A percentile compares a stretch with the other conserved stretches of the same genome.
Conservation (phyloP, 2,888 invertebrate genomes). For the Euphydryas editha region DNA sequence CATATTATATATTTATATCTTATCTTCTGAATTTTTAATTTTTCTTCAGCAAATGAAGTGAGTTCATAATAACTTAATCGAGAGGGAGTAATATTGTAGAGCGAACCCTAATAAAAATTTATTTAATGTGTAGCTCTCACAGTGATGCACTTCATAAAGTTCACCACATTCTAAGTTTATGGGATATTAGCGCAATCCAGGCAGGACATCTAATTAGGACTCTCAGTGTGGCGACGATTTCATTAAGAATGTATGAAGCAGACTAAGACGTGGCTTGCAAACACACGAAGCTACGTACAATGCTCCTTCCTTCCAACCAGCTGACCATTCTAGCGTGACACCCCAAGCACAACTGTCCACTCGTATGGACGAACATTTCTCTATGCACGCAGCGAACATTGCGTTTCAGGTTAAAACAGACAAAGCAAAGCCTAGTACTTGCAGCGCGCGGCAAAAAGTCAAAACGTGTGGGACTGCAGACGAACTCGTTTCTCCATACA, state of each 20-base stretch:
- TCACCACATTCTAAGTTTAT: conserved; percentile 39
- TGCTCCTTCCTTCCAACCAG: conserved; percentile 64
- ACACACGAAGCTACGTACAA: conserved; percentile 73
- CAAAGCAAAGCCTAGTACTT: conserved; percentile 67
- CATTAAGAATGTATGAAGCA: conserved; percentile 78
- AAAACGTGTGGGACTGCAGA: conserved; percentile 81
- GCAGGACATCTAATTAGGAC: conserved; percentile 63
- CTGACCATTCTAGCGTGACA: conserved; percentile 59
- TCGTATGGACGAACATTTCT: conserved; percentile 44
- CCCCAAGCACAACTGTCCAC: conserved; percentile 48
- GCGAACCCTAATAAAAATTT: too few relatives aligned
- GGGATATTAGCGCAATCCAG: conserved; percentile 36
- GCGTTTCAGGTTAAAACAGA: conserved; percentile 58
- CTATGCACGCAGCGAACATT: conserved; percentile 51
- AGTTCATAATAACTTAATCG: too few relatives aligned
- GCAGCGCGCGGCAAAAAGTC: conserved; percentile 77
- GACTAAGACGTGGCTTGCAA: conserved; percentile 68
- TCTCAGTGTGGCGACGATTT: conserved; percentile 60
- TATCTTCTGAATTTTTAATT: too few relatives aligned
- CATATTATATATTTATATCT: too few relatives aligned
- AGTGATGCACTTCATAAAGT: conserved; percentile 31
- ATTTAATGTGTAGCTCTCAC: conserved; percentile 11
- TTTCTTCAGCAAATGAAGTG: too few relatives aligned
- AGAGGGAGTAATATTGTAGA: too few relatives aligned
- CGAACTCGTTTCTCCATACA: conserved; percentile 82